Percentiles rank a stretch among this genome's conserved stretches.
Evolutionary conservation across 2,797 vertebrate genomes (phyloP).

Genomic region (Rhynchotus rufescens): DNA sequence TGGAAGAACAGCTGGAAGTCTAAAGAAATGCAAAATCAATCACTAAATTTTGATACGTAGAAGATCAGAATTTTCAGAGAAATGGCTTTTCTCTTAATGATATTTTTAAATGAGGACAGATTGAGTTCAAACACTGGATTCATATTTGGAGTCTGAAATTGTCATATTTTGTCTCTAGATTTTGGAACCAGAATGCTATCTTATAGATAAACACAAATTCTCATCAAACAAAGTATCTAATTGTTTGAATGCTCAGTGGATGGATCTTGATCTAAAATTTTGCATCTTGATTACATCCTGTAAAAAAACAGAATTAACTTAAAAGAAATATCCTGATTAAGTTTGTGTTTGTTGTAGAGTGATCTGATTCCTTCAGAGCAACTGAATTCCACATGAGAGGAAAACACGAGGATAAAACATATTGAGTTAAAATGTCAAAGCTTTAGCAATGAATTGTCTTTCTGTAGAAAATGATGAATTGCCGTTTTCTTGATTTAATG

Average conservation of each 20-base stretch:
- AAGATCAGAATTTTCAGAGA: not conserved
- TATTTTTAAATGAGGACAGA: not conserved
- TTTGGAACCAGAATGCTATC: not conserved
- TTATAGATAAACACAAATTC: not conserved
- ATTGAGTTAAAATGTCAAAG: not conserved
- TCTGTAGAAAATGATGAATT: not conserved
- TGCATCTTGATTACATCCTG: accelerated
- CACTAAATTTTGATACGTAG: not conserved
- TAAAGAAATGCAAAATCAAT: not conserved
- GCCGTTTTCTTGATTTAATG: not conserved
- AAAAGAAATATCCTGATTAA: not conserved
- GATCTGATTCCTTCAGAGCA: not conserved
- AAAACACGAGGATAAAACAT: not conserved
- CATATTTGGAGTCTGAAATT: not conserved
- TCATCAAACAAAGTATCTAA: accelerated
- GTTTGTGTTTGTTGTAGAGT: not conserved
- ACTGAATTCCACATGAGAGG: not conserved
- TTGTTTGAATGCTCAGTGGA: not conserved
- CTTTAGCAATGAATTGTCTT: not conserved
- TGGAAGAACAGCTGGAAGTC: not conserved
- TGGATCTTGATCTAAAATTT: not conserved
- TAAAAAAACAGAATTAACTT: not conserved
- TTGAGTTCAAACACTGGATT: accelerated
- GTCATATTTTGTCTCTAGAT: not conserved
- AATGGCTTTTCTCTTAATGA: accelerated